Evolutionary conservation across 2,888 invertebrate species (phyloP), one percentile per base, ranked within the genome.

Genomic region (Enchytraeus crypticus): DNA sequence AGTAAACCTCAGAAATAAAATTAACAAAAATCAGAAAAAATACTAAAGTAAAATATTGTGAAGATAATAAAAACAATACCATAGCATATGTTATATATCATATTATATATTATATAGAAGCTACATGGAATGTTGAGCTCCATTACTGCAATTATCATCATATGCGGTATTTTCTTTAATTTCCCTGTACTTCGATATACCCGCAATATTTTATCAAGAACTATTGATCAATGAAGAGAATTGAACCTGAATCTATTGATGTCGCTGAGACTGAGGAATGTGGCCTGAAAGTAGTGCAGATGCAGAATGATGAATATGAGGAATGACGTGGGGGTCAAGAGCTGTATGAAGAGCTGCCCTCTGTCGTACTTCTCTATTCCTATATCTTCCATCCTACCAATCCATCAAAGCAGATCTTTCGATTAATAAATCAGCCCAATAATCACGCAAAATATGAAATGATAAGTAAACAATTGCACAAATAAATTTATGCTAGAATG

Each of bases 271-370:
- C 69, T 64, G 49, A 97, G 86, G 80, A 97, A 98, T 69, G 92
- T 90, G 69, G 87, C 86, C 77, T 98, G 97, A 82, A 98, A 97
- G 80, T 97, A 97, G 80, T 98, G 96, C 57, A 89, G 77, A 81
- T 99, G 98, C 71, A 98, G 86, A 66, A 96, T 96, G 11, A 96
- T 92, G 66, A 97, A 88, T 61, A 98, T 90, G 11, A 99, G 88
- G 79, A 99, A 93, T 71, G 90, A 86, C 1, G 97, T 97, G 0
- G 98, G 97, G 0, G 92, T 92, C 61, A 97, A 83, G 27, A 98
- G 83, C 73, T 90, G 87, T 14, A 92, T 84, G 78, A 97, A 95
- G 63, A 98, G 83, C 72, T 89, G 88, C 65, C 90, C 90, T 1
- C 89, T 89, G 74, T 87, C 86, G 77, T 90, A 96, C 54, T 84